Conservation (phyloP, 2,888 invertebrate genomes). For the Scaptodrosophila latifasciaeformis region DNA sequence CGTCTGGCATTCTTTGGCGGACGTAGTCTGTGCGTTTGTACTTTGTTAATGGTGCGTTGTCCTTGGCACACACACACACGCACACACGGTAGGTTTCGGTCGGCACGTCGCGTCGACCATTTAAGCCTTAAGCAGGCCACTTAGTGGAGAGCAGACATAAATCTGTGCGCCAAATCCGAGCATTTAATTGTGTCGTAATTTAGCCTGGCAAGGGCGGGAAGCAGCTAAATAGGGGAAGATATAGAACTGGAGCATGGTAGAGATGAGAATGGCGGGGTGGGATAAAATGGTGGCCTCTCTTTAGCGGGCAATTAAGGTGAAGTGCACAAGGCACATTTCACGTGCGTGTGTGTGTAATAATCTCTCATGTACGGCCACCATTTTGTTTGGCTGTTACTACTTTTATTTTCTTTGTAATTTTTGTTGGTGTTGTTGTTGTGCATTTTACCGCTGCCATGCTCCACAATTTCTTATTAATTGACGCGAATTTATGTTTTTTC, state of each 20-base stretch:
- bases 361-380: slow-evolving; percentile 32
- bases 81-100: slow-evolving; percentile 15
- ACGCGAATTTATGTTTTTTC: slow-evolving; percentile 67
- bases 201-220: slow-evolving; percentile 36
- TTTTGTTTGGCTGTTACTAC: slow-evolving; percentile 34
- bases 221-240: too few relatives aligned
- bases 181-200: slow-evolving; percentile 72
- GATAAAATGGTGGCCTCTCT: background rate
- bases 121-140: slow-evolving; percentile 71
- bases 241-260: too few relatives aligned
- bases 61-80: slow-evolving; percentile 24
- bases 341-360: slow-evolving; percentile 36
- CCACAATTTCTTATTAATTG: slow-evolving; percentile 69
- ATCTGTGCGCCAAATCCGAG: slow-evolving; percentile 71
- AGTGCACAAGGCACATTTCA: slow-evolving; percentile 36
- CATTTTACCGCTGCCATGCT: slow-evolving; percentile 40
- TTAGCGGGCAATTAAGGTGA: slow-evolving; percentile 56
- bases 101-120: slow-evolving; percentile 55
- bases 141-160: slow-evolving; percentile 70
- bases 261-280: too few relatives aligned
- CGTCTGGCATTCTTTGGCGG: too few relatives aligned
- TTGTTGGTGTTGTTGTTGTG: background rate
- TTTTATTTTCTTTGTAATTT: background rate
- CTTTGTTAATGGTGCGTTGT: slow-evolving; percentile 20
- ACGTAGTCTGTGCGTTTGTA: background rate